Evolutionary conservation across 2,797 vertebrate species (phyloP), one percentile per base, ranked within the genome.

Genomic region (Brachyrhaphis roseni): DNA sequence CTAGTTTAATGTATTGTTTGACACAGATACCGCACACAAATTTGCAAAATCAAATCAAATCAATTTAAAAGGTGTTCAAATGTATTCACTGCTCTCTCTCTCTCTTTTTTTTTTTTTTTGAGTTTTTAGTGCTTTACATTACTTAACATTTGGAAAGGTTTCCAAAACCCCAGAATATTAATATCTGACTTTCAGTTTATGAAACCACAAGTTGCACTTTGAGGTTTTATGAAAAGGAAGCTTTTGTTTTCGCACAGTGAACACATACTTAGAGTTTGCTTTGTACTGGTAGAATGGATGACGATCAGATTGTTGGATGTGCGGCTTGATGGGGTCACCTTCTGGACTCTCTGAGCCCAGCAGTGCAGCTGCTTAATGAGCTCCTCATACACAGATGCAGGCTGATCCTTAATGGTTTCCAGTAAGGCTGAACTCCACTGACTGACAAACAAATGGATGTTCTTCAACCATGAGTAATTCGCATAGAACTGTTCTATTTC

Each of bases 401-500:
- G 84, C 85, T 82, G 90, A 45, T 88, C 94, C 51, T 72, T 90
- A 92, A 97, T 82, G 41, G 88, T 79, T 68, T 95, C 94, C 84
- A 96, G 76, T 76, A 89, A 89, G 59, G 75, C 46, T 47, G 12
- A 34, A 26, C 87, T 93, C 96, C 97, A 97, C 49, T 85, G 71
- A 59, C 72, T 81, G 13, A 95, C 85, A 73, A 96, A 96, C 23
- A 86, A 49, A 70, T 93, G 87, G 59, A 96, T 82, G 34, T 92
- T 90, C 31, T 74, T 66, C 84, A 97, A 18, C 97, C 97, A 97
- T 0, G 86, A 70, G 68, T 94, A 87, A 0, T 79, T 79, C 23
- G 81, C 68, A 84, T 92, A 97, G 82, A 97, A 88, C 78, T 91
- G 88, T 39, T 92, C 89, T 0, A 96, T 91, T 76, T 97, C 96